Percentiles rank a stretch among this genome's conserved stretches.
These are phyloP conservation scores for Cossypha heuglini DNA, from an alignment of 2,797 vertebrate species.

Conservation along the genomic window DNA sequence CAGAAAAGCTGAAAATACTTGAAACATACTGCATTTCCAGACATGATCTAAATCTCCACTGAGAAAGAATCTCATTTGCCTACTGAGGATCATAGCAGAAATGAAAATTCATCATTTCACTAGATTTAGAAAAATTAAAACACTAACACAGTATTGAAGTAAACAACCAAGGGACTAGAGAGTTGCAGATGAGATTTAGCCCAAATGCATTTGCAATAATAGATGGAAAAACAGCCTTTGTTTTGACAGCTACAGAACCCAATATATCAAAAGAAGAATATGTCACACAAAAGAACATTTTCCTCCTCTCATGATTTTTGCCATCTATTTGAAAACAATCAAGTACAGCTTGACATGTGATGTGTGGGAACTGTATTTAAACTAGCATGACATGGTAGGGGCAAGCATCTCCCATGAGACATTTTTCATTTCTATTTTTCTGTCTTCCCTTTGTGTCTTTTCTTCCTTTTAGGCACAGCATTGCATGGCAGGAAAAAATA, in stretches of 20 bases:
- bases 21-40: constrained; percentile 29
- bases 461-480: neutral
- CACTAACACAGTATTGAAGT: neutral
- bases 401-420: constrained; percentile 18
- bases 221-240: constrained; percentile 12
- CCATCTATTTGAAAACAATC: constrained; percentile 56
- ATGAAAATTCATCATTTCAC: neutral
- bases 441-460: neutral
- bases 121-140: constrained; percentile 16
- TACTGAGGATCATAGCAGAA: neutral
- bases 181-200: neutral
- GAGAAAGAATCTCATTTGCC: neutral
- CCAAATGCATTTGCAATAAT: constrained; percentile 25
- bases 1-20: constrained; percentile 40
- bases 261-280: constrained; percentile 36
- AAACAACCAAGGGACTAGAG: constrained; percentile 20
- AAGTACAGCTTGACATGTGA: constrained; percentile 42
- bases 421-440: constrained; percentile 20
- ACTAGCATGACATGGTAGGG: constrained; percentile 32
- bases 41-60: constrained; percentile 18
- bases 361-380: constrained; percentile 47
- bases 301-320: constrained; percentile 37
- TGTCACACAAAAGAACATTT: constrained; percentile 36
- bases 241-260: constrained; percentile 44
- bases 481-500: neutral